phyloP scores from a whole-genome alignment of 1,140 invertebrate species.

The Mya arenaria region DNA sequence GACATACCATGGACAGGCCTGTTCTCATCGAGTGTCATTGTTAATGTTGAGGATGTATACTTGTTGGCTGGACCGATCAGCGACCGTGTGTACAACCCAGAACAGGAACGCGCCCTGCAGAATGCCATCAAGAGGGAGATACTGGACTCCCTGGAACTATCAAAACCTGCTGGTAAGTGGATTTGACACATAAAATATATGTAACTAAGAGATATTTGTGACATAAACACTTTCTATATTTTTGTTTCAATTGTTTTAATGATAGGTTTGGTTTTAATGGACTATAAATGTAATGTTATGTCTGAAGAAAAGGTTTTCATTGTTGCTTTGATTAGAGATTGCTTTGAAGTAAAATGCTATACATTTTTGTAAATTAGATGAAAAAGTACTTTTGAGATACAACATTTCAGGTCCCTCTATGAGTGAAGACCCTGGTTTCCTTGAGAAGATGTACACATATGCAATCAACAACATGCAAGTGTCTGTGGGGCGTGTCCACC shows the following conservation, averaged over 20 bases:
- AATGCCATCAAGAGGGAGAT: slow-evolving; percentile 88
- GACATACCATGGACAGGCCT: slow-evolving; percentile 90
- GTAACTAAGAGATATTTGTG: no score
- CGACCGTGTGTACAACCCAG: slow-evolving; percentile 87
- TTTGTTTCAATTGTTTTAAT: no score
- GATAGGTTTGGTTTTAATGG: no score
- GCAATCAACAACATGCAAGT: slow-evolving; percentile 91
- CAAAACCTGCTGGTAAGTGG: slow-evolving; percentile 64
- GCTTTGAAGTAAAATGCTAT: not conserved
- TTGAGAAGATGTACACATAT: slow-evolving; percentile 88
- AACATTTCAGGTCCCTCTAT: slow-evolving; percentile 68
- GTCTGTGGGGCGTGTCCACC: slow-evolving; percentile 90
- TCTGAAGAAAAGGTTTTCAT: not conserved
- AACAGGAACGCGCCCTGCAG: slow-evolving; percentile 87
- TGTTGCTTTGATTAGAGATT: not conserved
- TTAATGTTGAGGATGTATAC: slow-evolving; percentile 86
- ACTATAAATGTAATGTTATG: not conserved
- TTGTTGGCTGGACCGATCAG: slow-evolving; percentile 88
- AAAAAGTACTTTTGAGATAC: no score
- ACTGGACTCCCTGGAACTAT: slow-evolving; percentile 82
- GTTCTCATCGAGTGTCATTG: slow-evolving; percentile 85
- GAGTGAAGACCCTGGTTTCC: slow-evolving; percentile 81
- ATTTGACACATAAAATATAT: slow-evolving; percentile 19
- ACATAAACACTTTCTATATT: no score
- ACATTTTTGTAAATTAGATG: no score